phyloP scores from a whole-genome alignment of 2,797 vertebrate species.

The Sebastes glaucus region DNA sequence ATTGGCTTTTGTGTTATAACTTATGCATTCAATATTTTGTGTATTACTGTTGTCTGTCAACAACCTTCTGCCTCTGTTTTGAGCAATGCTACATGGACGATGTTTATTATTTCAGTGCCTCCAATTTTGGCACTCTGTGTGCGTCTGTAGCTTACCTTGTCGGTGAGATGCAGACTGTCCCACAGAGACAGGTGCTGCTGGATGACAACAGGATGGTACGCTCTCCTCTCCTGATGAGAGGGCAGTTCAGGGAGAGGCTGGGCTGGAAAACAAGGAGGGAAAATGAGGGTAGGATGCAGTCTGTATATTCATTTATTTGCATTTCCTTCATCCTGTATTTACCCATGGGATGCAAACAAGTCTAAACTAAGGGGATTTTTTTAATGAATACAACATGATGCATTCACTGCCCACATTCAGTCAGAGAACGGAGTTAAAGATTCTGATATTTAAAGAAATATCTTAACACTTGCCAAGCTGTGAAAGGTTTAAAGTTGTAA shows the following conservation, averaged over 20 bases:
- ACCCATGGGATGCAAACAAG: neutral
- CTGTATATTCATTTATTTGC: neutral
- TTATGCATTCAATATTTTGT: neutral
- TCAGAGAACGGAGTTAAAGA: neutral
- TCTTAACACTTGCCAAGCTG: neutral
- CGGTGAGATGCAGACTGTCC: constrained; percentile 74
- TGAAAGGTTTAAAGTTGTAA: too few relatives aligned
- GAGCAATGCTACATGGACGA: neutral
- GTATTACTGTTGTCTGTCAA: neutral
- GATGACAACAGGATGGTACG: constrained; percentile 64
- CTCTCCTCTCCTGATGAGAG: constrained; percentile 41
- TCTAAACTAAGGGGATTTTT: neutral
- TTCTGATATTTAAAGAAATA: neutral
- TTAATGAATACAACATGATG: neutral
- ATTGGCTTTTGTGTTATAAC: neutral
- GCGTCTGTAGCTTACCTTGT: constrained; percentile 59
- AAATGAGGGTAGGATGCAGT: neutral
- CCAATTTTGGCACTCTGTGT: neutral
- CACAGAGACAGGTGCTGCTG: constrained; percentile 78
- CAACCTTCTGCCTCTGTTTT: neutral
- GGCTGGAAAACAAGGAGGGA: constrained; percentile 53
- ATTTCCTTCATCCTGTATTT: neutral
- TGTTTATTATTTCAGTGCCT: constrained; percentile 1
- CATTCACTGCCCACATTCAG: neutral
- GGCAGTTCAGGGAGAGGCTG: constrained; percentile 70